phyloP scores from a whole-genome alignment of 1,140 invertebrate genomes.

The Drosophila nigrodunni region DNA sequence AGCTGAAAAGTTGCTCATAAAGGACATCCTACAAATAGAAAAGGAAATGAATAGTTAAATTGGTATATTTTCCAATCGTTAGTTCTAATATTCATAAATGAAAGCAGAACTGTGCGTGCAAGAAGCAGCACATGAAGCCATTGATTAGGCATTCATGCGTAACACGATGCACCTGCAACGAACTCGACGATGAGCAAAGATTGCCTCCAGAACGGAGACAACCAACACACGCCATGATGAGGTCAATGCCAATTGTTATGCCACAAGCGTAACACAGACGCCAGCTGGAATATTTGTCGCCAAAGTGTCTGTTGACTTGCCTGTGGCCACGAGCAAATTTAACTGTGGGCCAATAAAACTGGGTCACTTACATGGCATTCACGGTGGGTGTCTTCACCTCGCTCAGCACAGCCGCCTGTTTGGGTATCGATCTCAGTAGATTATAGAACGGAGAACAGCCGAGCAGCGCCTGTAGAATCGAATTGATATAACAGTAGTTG shows the following conservation, averaged over 20 bases:
- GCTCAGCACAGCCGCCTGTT: slow-evolving; percentile 86
- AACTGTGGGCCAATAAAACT: slow-evolving; percentile 2
- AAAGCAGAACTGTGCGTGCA: slow-evolving; percentile 37
- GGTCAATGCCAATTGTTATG: slow-evolving; percentile 59
- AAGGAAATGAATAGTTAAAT: background rate
- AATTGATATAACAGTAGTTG: slow-evolving; percentile 98
- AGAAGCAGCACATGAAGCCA: slow-evolving; percentile 14
- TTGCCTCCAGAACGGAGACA: slow-evolving; percentile 58
- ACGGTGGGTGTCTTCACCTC: slow-evolving; percentile 94
- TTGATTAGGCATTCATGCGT: background rate
- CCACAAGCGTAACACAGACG: slow-evolving; percentile 80
- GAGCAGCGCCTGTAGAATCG: slow-evolving; percentile 94
- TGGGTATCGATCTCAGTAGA: slow-evolving; percentile 90
- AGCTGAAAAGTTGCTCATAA: slow-evolving; percentile 89
- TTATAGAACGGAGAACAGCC: slow-evolving; percentile 98
- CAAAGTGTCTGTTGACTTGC: slow-evolving; percentile 77
- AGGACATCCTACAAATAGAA: slow-evolving; percentile 84
- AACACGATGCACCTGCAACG: slow-evolving; percentile 48
- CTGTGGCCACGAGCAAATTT: slow-evolving; percentile 48
- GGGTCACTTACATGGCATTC: slow-evolving; percentile 89
- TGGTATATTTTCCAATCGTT: slow-evolving; percentile 5
- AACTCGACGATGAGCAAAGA: slow-evolving; percentile 28
- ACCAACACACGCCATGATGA: slow-evolving; percentile 21
- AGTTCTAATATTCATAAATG: too few species aligned
- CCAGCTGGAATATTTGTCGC: slow-evolving; percentile 43